These are phyloP conservation scores for Drosophila paulistorum DNA, from an alignment of 1,140 invertebrate species.

Conservation along the genomic window DNA sequence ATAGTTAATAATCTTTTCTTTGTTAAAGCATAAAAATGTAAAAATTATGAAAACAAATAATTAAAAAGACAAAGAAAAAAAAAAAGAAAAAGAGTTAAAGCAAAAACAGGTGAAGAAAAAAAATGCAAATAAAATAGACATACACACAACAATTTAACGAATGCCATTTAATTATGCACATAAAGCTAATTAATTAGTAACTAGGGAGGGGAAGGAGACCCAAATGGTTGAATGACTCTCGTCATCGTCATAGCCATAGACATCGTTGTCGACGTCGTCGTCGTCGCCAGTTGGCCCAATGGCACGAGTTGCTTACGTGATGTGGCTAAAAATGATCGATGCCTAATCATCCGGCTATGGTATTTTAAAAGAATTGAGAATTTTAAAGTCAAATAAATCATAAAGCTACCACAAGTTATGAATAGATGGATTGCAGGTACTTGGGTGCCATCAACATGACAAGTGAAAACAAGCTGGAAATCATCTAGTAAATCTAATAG, in stretches of 20 bases:
- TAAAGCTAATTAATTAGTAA: constrained; percentile 62
- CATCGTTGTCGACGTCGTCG: constrained; percentile 27
- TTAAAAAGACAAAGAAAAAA: not conserved
- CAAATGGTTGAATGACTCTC: constrained; percentile 5
- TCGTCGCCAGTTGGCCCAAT: not conserved
- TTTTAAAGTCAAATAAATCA: constrained; percentile 11
- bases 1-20: not conserved
- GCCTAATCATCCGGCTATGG: constrained; percentile 3
- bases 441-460: not conserved
- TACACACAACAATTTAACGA: constrained; percentile 24
- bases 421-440: not conserved
- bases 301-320: constrained; percentile 32
- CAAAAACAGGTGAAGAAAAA: constrained; percentile 12
- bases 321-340: constrained; percentile 14
- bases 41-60: constrained; percentile 12
- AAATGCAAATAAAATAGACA: constrained; percentile 27
- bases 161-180: constrained; percentile 57
- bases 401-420: not conserved
- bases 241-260: constrained; percentile 1
- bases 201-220: not conserved
- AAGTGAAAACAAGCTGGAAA: not conserved
- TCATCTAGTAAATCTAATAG: too few relatives aligned
- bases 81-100: not conserved
- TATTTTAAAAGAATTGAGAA: not conserved
- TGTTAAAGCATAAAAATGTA: constrained; percentile 8